Evolutionary conservation across 2,797 vertebrate genomes (phyloP).

Genomic region (Lepus oiostolus): DNA sequence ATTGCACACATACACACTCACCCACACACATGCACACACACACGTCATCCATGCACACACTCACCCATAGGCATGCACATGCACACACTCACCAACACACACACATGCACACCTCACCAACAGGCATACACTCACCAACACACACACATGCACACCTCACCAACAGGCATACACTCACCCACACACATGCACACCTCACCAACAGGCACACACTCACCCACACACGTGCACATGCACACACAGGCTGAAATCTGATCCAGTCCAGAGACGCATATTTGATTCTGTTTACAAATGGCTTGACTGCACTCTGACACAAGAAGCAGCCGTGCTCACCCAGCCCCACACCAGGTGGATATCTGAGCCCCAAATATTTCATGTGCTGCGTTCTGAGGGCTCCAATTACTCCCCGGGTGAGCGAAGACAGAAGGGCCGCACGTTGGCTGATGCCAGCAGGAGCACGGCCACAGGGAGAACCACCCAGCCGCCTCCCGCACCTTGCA

Average conservation of each 20-base stretch:
- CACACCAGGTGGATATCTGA: not conserved
- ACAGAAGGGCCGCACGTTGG: not conserved
- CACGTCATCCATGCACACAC: too few relatives aligned
- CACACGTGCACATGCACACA: too few relatives aligned
- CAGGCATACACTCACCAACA: too few relatives aligned
- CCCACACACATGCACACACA: too few relatives aligned
- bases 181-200: too few relatives aligned
- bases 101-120: too few relatives aligned
- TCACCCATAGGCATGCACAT: too few relatives aligned
- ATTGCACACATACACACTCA: too few relatives aligned
- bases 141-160: too few relatives aligned
- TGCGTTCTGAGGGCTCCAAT: not conserved
- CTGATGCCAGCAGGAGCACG: not conserved
- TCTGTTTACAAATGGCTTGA: conserved; percentile 39
- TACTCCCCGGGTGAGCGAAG: not conserved
- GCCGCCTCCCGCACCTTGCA: conserved; percentile 90
- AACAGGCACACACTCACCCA: too few relatives aligned
- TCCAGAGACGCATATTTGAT: not conserved
- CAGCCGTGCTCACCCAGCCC: not conserved
- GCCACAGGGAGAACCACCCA: not conserved
- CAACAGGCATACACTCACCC: too few relatives aligned
- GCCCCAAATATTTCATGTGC: not conserved
- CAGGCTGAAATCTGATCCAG: not conserved
- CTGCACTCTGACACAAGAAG: not conserved
- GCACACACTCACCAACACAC: too few relatives aligned